Conservation (phyloP, 2,888 invertebrate species). For the Diaprepes abbreviatus region DNA sequence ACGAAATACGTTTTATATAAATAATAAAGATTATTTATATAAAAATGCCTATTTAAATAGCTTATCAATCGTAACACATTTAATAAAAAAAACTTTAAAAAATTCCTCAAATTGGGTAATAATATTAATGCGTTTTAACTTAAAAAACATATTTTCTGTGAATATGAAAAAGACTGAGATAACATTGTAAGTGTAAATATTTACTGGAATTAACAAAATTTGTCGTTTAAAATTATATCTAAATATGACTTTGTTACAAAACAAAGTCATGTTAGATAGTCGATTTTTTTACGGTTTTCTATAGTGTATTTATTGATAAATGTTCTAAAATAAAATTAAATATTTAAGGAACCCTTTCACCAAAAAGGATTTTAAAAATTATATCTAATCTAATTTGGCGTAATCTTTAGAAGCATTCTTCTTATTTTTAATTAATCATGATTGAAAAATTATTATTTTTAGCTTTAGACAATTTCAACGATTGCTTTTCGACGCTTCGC, state of each 20-base stretch:
- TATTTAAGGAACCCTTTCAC: not conserved
- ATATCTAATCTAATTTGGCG: no score
- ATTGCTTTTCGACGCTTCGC: no score
- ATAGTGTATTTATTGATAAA: not conserved
- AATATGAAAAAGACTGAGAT: constrained; percentile 29
- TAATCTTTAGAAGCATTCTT: no score
- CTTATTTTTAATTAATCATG: no score
- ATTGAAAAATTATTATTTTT: no score
- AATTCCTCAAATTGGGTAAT: constrained; percentile 20
- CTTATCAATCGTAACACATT: not conserved
- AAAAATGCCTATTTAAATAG: not conserved
- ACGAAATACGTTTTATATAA: not conserved
- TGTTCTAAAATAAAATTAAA: not conserved
- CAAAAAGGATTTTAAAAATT: no score
- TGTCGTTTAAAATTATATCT: constrained; percentile 2
- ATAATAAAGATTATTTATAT: not conserved
- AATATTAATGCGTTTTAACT: constrained; percentile 17
- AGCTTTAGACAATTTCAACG: no score
- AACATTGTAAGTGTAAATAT: constrained; percentile 41
- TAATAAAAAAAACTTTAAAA: not conserved
- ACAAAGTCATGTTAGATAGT: constrained; percentile 12
- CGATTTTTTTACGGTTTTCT: constrained; percentile 5
- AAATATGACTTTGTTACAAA: constrained; percentile 13
- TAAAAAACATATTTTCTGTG: constrained; percentile 40
- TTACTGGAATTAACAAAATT: constrained; percentile 27